Conservation (phyloP, 2,113 vertebrate genomes). For the Nesogale talazaci region DNA sequence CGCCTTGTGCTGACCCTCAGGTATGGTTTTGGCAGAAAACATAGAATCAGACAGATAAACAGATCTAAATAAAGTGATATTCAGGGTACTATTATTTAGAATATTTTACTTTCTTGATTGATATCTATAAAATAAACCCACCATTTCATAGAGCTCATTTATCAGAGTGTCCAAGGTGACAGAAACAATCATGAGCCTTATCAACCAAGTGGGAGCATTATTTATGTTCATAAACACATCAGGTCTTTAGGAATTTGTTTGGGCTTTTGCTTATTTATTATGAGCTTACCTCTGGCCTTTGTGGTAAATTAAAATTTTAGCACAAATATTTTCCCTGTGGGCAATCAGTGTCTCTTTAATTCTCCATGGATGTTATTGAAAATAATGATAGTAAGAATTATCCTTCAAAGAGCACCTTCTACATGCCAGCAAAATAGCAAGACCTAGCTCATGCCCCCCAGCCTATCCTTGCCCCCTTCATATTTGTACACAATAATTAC, state of each 20-base stretch:
- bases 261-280: conserved; percentile 67
- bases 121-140: conserved; percentile 76
- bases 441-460: no score
- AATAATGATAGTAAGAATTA: neutral
- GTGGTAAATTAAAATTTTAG: conserved; percentile 53
- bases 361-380: neutral
- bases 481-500: no score
- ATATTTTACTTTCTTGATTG: conserved; percentile 84
- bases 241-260: conserved; percentile 60
- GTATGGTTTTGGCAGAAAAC: neutral
- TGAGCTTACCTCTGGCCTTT: conserved; percentile 55
- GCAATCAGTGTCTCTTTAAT: neutral
- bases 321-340: conserved; percentile 18
- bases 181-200: conserved; percentile 67
- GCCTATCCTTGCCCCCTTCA: no score
- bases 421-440: neutral
- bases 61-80: conserved; percentile 63
- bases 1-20: neutral
- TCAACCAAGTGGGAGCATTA: conserved; percentile 67
- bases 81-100: conserved; percentile 59
- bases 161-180: conserved; percentile 81
- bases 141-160: conserved; percentile 76
- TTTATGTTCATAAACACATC: conserved; percentile 56
- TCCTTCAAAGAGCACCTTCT: neutral
- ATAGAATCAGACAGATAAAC: conserved; percentile 39